A percentile compares a stretch with the other conserved stretches of the same genome.
Conservation (phyloP, 35 echinoderm and acorn worm genomes). For the Ophioderma brevispina region DNA sequence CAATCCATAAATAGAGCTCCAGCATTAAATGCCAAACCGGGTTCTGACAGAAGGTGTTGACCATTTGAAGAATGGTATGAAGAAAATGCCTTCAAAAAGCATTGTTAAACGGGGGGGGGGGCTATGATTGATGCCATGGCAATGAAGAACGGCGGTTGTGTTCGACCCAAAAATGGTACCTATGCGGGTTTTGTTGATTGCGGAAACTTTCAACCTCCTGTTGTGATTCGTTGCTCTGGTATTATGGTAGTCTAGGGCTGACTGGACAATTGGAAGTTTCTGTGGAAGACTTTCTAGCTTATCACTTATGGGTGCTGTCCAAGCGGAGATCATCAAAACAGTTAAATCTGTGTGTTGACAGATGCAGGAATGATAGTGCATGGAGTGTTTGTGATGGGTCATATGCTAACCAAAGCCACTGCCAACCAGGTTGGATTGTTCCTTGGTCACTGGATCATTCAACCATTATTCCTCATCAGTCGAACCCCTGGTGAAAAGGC, state of each 20-base stretch:
- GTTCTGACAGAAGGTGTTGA: conserved; percentile 65
- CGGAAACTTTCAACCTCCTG: conserved; percentile 31
- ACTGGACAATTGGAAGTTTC: conserved; percentile 58
- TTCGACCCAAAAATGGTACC: conserved; percentile 57
- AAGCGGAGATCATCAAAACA: neutral
- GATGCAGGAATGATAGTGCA: conserved; percentile 6
- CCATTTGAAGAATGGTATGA: conserved; percentile 31
- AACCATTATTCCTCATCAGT: conserved; percentile 45
- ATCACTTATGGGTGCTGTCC: conserved; percentile 7
- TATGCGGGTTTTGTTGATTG: conserved; percentile 66
- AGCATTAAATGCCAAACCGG: conserved; percentile 61
- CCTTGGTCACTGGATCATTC: conserved; percentile 19
- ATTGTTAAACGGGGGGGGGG: too few species aligned
- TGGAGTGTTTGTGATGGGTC: conserved; percentile 67
- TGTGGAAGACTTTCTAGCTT: conserved; percentile 42
- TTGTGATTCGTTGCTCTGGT: conserved; percentile 45
- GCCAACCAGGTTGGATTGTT: conserved; percentile 54
- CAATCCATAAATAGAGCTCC: conserved; percentile 41
- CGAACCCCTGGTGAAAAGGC: conserved; percentile 34
- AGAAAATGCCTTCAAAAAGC: conserved; percentile 34
- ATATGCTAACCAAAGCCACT: conserved; percentile 46
- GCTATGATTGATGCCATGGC: conserved; percentile 70
- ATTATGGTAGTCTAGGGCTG: conserved; percentile 57
- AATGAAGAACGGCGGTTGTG: conserved; percentile 52
- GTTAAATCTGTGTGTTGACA: neutral